Evolutionary conservation across 2,888 invertebrate genomes (phyloP), one percentile per base, ranked within the genome.

Genomic region (Cheilosia vulpina): DNA sequence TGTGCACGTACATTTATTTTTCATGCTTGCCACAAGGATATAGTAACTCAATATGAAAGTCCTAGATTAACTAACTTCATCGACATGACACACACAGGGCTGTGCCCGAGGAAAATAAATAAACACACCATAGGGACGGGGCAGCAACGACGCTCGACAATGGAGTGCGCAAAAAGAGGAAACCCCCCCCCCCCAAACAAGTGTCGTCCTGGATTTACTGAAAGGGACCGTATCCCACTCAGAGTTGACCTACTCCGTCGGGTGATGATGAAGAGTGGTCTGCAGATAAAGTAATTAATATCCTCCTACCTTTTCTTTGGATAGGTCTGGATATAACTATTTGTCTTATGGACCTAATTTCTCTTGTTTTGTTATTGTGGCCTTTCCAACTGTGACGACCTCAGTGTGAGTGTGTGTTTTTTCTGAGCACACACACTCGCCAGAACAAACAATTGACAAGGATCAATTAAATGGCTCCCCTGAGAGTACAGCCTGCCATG

Each of bases 31-130:
- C 62, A 71, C 77, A 72, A 62, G 78, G 60, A 72, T 60, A 45
- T 24, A 52, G 58, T 58, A 81, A 81, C 68, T 76, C 58, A 75
- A 73, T 73, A 68, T 45, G 43, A 69, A 76, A 77, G 55, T 85
- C 85, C 66, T 72, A 63, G 76, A 85, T 80, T 71, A 80, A 76
- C 75, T 80, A 76, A 66, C 80, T 84, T 84, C 75, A 80, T 79
- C 75, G 84, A 75, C 69, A 75, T 52, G 21, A 69, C 60, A 72
- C 60, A 72, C 60, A 72, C 47, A 69, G 57, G 45, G 27, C 63
- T 50, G 57, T 17, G 43, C 52, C 58, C 65, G 43, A 50, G 63
- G 45, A 71, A 72, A 66, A 83, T 53, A 71, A 82, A 72, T 75
- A 57, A 78, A 84, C 65, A 79, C 58, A 69, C 78, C 73, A 63